These are phyloP conservation scores for Laodelphax striatellus DNA, from an alignment of 1,140 invertebrate genomes.

Conservation along the genomic window DNA sequence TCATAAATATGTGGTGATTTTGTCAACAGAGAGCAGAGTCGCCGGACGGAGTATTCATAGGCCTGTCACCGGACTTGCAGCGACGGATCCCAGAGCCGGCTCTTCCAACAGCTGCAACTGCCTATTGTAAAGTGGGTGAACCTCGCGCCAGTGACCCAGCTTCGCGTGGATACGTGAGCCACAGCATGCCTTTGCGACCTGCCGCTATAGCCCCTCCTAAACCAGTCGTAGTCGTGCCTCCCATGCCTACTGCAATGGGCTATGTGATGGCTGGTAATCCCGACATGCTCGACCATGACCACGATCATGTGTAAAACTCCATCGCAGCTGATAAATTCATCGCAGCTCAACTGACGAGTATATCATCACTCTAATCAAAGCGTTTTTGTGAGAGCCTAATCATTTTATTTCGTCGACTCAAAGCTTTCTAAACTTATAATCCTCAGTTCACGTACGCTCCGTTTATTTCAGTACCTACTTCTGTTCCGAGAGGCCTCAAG, in stretches of 20 bases:
- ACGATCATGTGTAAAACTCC: too few relatives aligned
- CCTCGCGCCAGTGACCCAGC: not conserved
- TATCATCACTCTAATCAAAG: too few relatives aligned
- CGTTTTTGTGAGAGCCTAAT: too few relatives aligned
- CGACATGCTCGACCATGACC: too few relatives aligned
- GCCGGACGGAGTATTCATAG: conserved; percentile 5
- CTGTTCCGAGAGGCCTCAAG: too few relatives aligned
- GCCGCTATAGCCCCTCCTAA: not conserved
- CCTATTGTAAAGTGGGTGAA: not conserved
- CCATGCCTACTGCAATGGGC: not conserved
- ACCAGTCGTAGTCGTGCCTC: not conserved
- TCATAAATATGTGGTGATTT: too few relatives aligned
- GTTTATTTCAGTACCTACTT: too few relatives aligned
- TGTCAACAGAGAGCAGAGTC: conserved; percentile 2
- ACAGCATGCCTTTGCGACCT: not conserved
- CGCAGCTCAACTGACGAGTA: too few relatives aligned
- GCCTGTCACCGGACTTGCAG: not conserved
- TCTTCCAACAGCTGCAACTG: not conserved
- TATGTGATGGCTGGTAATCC: conserved; percentile 7
- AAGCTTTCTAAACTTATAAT: too few relatives aligned
- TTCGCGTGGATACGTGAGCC: not conserved
- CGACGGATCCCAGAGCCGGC: not conserved
- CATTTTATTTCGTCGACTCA: too few relatives aligned
- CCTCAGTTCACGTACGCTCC: too few relatives aligned
- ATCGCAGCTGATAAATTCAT: too few relatives aligned